Conservation (phyloP, 2,888 invertebrate genomes). For the Cerastis leucographa region DNA sequence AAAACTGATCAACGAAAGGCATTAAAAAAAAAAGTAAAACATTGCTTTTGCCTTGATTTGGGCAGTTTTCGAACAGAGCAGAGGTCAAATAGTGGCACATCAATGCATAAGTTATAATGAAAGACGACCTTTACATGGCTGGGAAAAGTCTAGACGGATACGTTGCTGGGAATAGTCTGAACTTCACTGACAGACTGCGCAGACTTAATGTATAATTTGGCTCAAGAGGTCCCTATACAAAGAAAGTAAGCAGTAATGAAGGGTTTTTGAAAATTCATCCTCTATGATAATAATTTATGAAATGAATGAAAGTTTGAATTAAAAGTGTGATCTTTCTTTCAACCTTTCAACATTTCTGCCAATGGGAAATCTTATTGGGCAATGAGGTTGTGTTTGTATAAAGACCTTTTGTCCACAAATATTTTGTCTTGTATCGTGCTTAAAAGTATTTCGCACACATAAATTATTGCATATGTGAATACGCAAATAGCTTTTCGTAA, state of each 20-base stretch:
- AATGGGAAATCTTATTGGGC: background rate
- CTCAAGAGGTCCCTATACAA: background rate
- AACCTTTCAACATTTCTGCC: background rate
- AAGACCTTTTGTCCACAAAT: background rate
- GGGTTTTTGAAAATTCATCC: background rate
- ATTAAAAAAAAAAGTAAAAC: too few relatives aligned
- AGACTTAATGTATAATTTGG: background rate
- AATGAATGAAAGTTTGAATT: background rate
- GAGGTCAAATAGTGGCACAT: conserved; percentile 10
- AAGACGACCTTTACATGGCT: background rate
- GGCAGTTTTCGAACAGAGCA: background rate
- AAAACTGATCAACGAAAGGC: conserved; percentile 6
- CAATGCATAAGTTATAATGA: background rate
- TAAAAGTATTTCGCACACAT: background rate
- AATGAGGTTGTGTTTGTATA: background rate
- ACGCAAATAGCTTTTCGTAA: conserved; percentile 10
- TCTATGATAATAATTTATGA: background rate
- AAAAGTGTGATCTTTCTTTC: background rate
- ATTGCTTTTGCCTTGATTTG: background rate
- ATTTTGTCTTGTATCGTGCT: too few relatives aligned
- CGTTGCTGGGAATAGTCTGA: background rate
- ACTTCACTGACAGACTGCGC: background rate
- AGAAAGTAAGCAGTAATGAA: background rate
- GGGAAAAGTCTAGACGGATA: background rate
- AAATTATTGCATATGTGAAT: background rate